A percentile compares a stretch with the other conserved stretches of the same genome.
These are phyloP conservation scores for Phrynocephalus versicolor DNA, from an alignment of 2,113 vertebrate species.

Conservation along the genomic window DNA sequence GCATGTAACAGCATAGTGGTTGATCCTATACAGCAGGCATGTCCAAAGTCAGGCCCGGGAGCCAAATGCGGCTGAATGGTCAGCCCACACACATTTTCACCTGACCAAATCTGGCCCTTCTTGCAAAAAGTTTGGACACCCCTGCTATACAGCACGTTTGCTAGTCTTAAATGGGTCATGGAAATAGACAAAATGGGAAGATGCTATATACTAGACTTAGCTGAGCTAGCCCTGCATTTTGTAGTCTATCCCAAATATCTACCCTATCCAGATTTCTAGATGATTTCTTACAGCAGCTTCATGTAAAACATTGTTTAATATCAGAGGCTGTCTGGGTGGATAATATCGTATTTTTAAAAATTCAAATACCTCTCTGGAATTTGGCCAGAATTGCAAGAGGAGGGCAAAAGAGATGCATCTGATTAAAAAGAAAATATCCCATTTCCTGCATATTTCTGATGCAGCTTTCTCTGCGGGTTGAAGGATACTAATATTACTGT, in stretches of 20 bases:
- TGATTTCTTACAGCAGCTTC: neutral
- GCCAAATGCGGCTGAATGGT: too few species aligned
- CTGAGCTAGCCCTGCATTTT: too few species aligned
- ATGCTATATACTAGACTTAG: too few species aligned
- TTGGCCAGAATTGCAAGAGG: neutral
- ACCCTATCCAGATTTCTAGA: neutral
- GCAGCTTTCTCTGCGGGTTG: neutral
- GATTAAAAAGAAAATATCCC: constrained; percentile 9
- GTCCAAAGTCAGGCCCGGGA: too few species aligned
- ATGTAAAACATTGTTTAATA: neutral
- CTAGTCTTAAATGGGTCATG: too few species aligned
- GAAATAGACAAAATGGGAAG: too few species aligned
- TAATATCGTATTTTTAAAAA: constrained; percentile 28
- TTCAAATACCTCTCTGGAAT: constrained; percentile 33
- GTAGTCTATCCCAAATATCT: neutral
- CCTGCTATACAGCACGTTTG: too few species aligned
- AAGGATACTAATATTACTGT: neutral
- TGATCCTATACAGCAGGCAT: too few species aligned
- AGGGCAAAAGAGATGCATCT: neutral
- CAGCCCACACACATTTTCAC: too few species aligned
- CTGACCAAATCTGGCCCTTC: too few species aligned
- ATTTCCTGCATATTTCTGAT: constrained; percentile 24
- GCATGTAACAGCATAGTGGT: neutral
- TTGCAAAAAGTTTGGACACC: too few species aligned
- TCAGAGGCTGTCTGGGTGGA: neutral